Evolutionary conservation across 2,888 invertebrate genomes (phyloP).

Genomic region (Magallana nippona): DNA sequence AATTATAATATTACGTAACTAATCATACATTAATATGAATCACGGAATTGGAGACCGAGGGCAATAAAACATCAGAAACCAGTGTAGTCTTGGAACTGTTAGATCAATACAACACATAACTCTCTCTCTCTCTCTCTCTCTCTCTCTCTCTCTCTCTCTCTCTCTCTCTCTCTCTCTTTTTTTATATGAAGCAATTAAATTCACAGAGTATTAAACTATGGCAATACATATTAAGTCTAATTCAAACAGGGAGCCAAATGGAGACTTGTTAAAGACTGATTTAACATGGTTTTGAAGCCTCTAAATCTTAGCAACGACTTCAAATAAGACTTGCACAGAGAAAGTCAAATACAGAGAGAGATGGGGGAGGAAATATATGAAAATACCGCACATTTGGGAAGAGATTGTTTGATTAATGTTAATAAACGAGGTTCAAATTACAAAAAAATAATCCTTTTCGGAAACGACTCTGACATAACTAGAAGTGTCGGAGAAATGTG

Average conservation of each 20-base stretch:
- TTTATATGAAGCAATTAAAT: conserved; percentile 4
- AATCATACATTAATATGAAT: background rate
- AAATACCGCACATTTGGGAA: background rate
- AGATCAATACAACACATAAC: background rate
- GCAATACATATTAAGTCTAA: background rate
- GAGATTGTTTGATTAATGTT: background rate
- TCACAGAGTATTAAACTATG: background rate
- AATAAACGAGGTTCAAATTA: background rate
- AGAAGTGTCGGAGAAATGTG: background rate
- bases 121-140: background rate
- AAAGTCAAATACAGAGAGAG: too few relatives aligned
- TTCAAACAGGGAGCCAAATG: background rate
- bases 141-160: background rate
- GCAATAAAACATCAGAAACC: background rate
- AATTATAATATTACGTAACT: conserved; percentile 9
- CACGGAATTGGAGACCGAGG: conserved; percentile 1
- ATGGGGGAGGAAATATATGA: too few relatives aligned
- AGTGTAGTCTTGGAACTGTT: background rate
- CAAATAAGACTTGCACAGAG: too few relatives aligned
- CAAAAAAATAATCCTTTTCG: too few relatives aligned
- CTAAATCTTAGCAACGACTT: too few relatives aligned
- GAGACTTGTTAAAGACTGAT: background rate
- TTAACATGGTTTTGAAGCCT: background rate
- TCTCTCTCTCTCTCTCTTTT: background rate
- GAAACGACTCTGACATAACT: too few relatives aligned